Conservation (phyloP, 2,888 invertebrate genomes). For the Drosophila yooni region DNA sequence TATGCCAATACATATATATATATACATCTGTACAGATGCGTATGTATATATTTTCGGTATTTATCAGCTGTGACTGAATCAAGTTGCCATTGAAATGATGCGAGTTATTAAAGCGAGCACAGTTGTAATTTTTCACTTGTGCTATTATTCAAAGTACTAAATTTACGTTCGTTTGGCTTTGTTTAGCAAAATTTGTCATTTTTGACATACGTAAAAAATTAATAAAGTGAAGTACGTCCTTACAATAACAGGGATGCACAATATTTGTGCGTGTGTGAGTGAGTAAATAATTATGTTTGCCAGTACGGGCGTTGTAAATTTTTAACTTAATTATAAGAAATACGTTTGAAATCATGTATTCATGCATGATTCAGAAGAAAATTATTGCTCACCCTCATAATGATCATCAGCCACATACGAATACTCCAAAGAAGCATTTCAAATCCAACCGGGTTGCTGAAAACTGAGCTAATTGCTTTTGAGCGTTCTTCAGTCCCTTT, state of each 20-base stretch:
- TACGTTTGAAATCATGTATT: background rate
- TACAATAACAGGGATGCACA: constrained; percentile 7
- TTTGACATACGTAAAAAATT: background rate
- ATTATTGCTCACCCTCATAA: background rate
- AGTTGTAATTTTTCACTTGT: background rate
- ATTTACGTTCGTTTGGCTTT: background rate
- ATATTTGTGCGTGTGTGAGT: constrained; percentile 5
- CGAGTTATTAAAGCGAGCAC: background rate
- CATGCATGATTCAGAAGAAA: background rate
- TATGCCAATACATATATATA: constrained; percentile 1
- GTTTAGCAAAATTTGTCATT: background rate
- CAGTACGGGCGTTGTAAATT: constrained; percentile 11
- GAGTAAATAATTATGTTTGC: constrained; percentile 3
- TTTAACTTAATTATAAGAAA: background rate
- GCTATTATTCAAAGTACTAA: background rate
- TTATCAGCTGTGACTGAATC: constrained; percentile 14
- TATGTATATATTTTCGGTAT: constrained; percentile 1
- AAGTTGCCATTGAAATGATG: constrained; percentile 10
- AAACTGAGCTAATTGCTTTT: background rate
- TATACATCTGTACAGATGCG: background rate
- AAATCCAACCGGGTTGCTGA: background rate
- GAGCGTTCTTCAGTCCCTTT: background rate
- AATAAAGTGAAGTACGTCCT: constrained; percentile 2
- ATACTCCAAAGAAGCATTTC: constrained; percentile 1
- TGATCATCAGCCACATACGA: background rate